phyloP scores from a whole-genome alignment of 1,140 invertebrate species.

The Heterodera carotae region DNA sequence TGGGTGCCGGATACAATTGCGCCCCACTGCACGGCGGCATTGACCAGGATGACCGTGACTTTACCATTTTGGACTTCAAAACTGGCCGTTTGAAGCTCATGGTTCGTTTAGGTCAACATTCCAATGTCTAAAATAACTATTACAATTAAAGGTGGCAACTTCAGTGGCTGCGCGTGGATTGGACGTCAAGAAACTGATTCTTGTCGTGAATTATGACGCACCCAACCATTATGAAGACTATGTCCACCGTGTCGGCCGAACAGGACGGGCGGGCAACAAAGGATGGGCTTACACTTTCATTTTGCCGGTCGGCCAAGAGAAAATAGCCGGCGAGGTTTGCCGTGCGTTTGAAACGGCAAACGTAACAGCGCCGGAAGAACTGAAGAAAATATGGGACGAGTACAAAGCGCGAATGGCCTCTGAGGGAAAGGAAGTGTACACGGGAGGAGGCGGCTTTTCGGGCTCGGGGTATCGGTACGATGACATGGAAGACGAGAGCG shows the following conservation, averaged over 20 bases:
- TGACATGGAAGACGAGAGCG: constrained; percentile 91
- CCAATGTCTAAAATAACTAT: neutral
- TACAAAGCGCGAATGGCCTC: constrained; percentile 56
- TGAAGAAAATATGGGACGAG: constrained; percentile 60
- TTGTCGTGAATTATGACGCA: constrained; percentile 98
- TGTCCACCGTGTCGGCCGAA: constrained; percentile 90
- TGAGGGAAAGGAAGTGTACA: constrained; percentile 85
- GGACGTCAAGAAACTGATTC: constrained; percentile 94
- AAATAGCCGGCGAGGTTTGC: constrained; percentile 61
- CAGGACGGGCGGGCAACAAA: constrained; percentile 89
- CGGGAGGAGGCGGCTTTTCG: constrained; percentile 80
- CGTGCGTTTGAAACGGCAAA: constrained; percentile 63
- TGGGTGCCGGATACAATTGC: constrained; percentile 92
- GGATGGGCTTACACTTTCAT: constrained; percentile 94
- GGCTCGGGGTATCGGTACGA: constrained; percentile 92
- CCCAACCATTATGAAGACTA: constrained; percentile 99
- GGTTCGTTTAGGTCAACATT: too few relatives aligned
- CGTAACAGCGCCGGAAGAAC: constrained; percentile 46
- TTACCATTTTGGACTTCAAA: constrained; percentile 97
- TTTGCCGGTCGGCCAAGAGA: constrained; percentile 83
- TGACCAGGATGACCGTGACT: constrained; percentile 97
- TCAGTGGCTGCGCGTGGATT: constrained; percentile 93
- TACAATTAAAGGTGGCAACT: constrained; percentile 75
- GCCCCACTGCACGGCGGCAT: constrained; percentile 97
- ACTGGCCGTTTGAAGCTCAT: constrained; percentile 77